Evolutionary conservation across 2,113 vertebrate genomes (phyloP).

Genomic region (Tachuris rubrigastra): DNA sequence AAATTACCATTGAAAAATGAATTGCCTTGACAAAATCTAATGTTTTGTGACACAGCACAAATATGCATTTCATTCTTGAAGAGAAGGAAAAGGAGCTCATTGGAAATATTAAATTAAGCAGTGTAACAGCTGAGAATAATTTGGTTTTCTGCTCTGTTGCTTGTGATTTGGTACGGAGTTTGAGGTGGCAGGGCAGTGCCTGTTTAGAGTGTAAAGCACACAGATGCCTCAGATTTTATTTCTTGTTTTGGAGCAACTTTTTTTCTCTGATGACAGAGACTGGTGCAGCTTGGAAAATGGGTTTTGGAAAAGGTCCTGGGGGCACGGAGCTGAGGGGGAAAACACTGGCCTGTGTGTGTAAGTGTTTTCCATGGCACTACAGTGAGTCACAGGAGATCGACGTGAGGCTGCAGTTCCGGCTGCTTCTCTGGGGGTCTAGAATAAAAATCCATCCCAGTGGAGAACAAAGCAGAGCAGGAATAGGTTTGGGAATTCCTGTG

Average conservation of each 20-base stretch:
- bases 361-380: fast-evolving
- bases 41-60: slow-evolving; percentile 93
- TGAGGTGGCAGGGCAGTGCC: slow-evolving; percentile 76
- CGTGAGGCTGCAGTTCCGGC: fast-evolving
- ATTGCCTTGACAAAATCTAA: slow-evolving; percentile 87
- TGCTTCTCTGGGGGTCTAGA: background rate
- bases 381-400: background rate
- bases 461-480: background rate
- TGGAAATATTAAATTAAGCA: slow-evolving; percentile 99
- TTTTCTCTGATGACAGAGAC: background rate
- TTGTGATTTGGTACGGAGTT: slow-evolving; percentile 81
- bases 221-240: background rate
- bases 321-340: background rate
- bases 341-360: background rate
- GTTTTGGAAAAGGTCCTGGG: background rate
- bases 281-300: background rate
- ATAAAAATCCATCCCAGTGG: background rate
- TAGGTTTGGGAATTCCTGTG: background rate
- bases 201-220: slow-evolving; percentile 47
- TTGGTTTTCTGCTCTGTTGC: slow-evolving; percentile 97
- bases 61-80: slow-evolving; percentile 83
- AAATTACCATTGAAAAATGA: slow-evolving; percentile 87
- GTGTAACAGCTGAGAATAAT: slow-evolving; percentile 96
- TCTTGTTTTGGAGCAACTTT: background rate
- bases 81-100: slow-evolving; percentile 82